Base-by-base conservation (phyloP, 2,113 vertebrate species). In the Lontra canadensis region DNA sequence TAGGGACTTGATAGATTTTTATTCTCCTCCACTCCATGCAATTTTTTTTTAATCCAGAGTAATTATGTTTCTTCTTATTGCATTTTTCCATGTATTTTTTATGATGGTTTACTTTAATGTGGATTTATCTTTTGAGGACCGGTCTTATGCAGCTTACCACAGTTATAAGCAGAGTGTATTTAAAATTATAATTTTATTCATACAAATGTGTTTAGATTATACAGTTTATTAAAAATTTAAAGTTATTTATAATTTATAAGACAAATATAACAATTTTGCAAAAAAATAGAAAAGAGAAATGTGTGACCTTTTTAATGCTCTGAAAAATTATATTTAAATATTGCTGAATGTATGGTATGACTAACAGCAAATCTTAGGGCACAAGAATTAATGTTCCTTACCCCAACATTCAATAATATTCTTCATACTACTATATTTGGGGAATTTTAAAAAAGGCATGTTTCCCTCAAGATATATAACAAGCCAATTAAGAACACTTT, bases 131-230 rank as follows among this genome's bases (percentile, higher is more conserved):
- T 98, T 86, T 89, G 79, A 96, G 63, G 55, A 88, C 79, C 69
- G 34, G 42, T 97, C 74, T 96, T 96, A 84, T 42, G 49, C 42
- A 88, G 20, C 76, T 90, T 97, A 93, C 61, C 95, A 78, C 44
- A 92, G 92, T 88, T 96, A 6, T 87, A 94, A 96, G 80, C 39
- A 55, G 39, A 55, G 63, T 95, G 63, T 97, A 97, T 96, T 97
- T 98, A 96, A 96, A 95, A 95, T 98, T 95, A 95, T 96, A 95
- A 97, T 97, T 98, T 94, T 97, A 98, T 95, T 98, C 81, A 92
- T 96, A 95, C 47, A 92, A 96, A 94, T 98, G 71, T 96, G 90
- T 92, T 95, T 92, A 95, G 74, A 95, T 97, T 97, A 85, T 78
- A 52, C 29, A 96, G 92, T 97, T 89, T 96, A 98, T 98, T 97